A percentile compares a stretch with the other conserved stretches of the same genome.
Evolutionary conservation across 2,797 vertebrate genomes (phyloP).

Genomic region (Muraenolepis orangiensis): DNA sequence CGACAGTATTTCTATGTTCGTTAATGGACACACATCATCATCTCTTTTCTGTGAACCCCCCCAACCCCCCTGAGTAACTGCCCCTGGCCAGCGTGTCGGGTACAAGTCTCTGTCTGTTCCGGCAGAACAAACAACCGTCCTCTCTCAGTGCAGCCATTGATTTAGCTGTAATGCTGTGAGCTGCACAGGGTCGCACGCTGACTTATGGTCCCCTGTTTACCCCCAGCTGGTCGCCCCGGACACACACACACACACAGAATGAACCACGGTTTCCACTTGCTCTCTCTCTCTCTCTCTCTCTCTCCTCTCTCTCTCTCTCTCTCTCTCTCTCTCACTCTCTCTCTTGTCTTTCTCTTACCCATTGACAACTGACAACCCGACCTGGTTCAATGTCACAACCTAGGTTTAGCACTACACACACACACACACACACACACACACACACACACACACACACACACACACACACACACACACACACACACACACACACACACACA

Average conservation of each 20-base stretch:
- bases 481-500: neutral
- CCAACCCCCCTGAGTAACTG: constrained; percentile 38
- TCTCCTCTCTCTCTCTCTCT: neutral
- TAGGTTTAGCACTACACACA: neutral
- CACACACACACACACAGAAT: constrained; percentile 25
- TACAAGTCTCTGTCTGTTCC: constrained; percentile 28
- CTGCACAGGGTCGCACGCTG: constrained; percentile 41
- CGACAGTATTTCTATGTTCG: constrained; percentile 50
- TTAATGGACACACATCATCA: constrained; percentile 46
- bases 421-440: neutral
- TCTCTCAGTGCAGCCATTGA: constrained; percentile 53
- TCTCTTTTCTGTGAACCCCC: constrained; percentile 37
- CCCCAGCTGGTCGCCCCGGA: constrained; percentile 25
- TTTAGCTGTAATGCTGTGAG: constrained; percentile 55
- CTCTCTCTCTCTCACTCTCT: neutral
- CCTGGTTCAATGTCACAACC: constrained; percentile 8
- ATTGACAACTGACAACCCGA: neutral
- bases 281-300: neutral
- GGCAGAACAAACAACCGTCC: constrained; percentile 47
- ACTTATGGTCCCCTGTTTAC: constrained; percentile 44
- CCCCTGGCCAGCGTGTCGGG: constrained; percentile 30
- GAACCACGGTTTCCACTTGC: constrained; percentile 7
- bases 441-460: neutral
- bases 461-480: neutral
- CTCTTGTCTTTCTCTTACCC: neutral